These are phyloP conservation scores for Tamias sibiricus DNA, from an alignment of 2,113 vertebrate genomes.

Conservation along the genomic window DNA sequence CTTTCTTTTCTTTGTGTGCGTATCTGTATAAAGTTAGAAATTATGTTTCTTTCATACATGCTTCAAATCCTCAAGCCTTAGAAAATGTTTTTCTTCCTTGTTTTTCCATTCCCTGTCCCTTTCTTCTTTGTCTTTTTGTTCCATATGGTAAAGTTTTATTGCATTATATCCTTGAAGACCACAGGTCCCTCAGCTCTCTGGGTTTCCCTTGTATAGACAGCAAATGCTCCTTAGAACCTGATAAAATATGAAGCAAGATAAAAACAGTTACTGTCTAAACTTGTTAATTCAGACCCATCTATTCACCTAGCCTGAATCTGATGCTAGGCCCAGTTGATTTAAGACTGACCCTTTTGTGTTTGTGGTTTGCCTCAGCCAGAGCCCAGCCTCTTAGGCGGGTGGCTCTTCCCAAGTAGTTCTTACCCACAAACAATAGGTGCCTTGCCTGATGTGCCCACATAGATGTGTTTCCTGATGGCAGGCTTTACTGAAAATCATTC, in stretches of 20 bases:
- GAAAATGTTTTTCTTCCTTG: not conserved
- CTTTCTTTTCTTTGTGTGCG: not conserved
- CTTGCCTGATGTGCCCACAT: not conserved
- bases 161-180: not conserved
- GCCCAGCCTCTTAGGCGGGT: not conserved
- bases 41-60: not conserved
- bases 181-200: not conserved
- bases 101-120: not conserved
- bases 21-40: not conserved
- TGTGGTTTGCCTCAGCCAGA: not conserved
- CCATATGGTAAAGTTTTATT: not conserved
- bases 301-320: not conserved
- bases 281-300: not conserved
- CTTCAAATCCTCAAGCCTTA: not conserved
- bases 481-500: not conserved
- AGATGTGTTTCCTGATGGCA: not conserved
- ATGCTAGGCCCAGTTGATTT: not conserved
- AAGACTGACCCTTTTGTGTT: not conserved
- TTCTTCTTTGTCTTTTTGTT: not conserved
- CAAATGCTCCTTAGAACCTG: not conserved
- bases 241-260: not conserved
- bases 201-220: not conserved
- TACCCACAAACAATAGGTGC: not conserved
- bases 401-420: not conserved
- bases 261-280: not conserved